phyloP scores from a whole-genome alignment of 2,113 vertebrate genomes.

The Rana temporaria region DNA sequence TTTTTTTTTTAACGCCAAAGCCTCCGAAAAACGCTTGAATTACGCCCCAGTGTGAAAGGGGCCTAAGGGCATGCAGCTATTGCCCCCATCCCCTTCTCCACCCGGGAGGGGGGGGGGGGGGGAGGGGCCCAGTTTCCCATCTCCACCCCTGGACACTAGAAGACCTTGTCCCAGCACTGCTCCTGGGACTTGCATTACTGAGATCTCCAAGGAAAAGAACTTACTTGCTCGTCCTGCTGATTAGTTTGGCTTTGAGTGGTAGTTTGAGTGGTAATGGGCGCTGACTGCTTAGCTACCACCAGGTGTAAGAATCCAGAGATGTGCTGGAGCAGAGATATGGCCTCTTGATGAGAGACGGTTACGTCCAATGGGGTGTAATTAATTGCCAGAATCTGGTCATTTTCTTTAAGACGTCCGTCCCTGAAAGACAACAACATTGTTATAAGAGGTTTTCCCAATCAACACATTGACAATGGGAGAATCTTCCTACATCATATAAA shows the following conservation, averaged over 20 bases:
- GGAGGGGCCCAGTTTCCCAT: too few relatives aligned
- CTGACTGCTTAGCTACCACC: conserved; percentile 82
- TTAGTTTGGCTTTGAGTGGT: conserved; percentile 58
- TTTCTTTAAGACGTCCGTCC: conserved; percentile 88
- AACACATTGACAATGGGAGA: not conserved
- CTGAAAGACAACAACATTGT: conserved; percentile 63
- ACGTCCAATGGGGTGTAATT: conserved; percentile 86
- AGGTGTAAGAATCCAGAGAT: conserved; percentile 81
- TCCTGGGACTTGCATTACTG: too few relatives aligned
- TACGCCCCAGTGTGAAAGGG: too few relatives aligned
- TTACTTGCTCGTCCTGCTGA: conserved; percentile 68
- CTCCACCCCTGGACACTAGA: too few relatives aligned
- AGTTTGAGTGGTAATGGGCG: conserved; percentile 57
- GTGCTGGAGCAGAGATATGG: conserved; percentile 88
- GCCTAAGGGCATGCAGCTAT: too few relatives aligned
- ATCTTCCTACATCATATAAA: not conserved
- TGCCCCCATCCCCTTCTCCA: too few relatives aligned
- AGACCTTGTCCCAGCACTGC: too few relatives aligned
- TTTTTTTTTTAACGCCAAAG: too few relatives aligned
- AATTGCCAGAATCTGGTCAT: conserved; percentile 94
- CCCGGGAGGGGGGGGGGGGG: too few relatives aligned
- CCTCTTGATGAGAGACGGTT: conserved; percentile 87
- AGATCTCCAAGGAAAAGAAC: conserved; percentile 46
- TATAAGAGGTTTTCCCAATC: too few relatives aligned
- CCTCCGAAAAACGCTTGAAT: too few relatives aligned